Evolutionary conservation across 2,888 invertebrate species (phyloP).

Genomic region (Dicycla oo): DNA sequence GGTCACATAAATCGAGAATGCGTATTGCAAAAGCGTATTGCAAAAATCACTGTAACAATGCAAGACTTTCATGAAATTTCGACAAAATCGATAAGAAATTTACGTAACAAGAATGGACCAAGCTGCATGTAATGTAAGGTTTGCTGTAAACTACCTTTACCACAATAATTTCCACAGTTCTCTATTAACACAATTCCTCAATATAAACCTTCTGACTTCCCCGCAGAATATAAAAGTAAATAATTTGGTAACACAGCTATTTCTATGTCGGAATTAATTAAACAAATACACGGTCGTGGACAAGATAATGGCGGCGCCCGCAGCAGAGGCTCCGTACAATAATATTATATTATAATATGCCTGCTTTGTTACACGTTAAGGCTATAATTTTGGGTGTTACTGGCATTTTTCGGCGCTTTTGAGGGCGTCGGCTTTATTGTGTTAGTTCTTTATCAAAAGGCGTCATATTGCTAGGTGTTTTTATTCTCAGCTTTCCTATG

Average conservation of each 20-base stretch:
- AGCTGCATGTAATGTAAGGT: too few species aligned
- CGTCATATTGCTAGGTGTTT: constrained; percentile 29
- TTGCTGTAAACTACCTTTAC: not conserved
- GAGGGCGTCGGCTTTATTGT: constrained; percentile 37
- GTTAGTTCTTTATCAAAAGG: constrained; percentile 25
- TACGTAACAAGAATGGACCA: not conserved
- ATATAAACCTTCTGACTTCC: constrained; percentile 27
- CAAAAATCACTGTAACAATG: not conserved
- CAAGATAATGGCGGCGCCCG: constrained; percentile 55
- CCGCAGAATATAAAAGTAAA: constrained; percentile 65
- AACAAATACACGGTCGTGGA: constrained; percentile 66
- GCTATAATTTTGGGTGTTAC: constrained; percentile 61
- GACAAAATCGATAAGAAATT: not conserved
- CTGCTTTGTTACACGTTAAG: constrained; percentile 55
- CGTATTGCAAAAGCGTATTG: not conserved
- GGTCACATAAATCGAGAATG: too few species aligned
- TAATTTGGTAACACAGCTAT: constrained; percentile 76
- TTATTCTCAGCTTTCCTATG: not conserved
- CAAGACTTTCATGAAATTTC: too few species aligned
- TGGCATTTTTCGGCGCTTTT: constrained; percentile 50
- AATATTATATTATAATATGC: constrained; percentile 54
- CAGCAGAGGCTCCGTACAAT: constrained; percentile 39
- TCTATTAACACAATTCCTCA: not conserved
- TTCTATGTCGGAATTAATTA: constrained; percentile 73
- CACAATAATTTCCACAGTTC: not conserved